Conservation (phyloP, 2,113 vertebrate species). For the Illadopsis cleaveri region DNA sequence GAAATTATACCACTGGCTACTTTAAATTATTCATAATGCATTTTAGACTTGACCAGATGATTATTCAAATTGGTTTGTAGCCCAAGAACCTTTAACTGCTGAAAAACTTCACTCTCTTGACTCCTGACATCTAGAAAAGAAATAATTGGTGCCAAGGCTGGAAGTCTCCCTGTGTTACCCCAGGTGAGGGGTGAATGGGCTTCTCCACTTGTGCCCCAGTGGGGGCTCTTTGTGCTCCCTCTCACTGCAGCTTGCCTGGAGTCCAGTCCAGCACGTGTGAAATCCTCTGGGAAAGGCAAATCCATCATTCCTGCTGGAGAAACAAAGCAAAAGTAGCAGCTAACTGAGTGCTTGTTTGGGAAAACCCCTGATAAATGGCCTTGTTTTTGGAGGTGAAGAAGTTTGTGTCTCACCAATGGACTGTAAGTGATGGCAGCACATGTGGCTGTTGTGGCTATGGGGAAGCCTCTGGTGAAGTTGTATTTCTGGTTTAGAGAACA, state of each 20-base stretch:
- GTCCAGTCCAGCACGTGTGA: not conserved
- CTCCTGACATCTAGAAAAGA: not conserved
- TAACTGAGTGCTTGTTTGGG: not conserved
- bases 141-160: not conserved
- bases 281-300: not conserved
- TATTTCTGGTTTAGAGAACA: not conserved
- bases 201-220: not conserved
- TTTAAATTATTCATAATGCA: not conserved
- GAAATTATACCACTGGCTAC: not conserved
- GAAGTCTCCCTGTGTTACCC: not conserved
- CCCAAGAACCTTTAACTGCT: not conserved
- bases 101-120: not conserved
- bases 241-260: not conserved
- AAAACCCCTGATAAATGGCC: not conserved
- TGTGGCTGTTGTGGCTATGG: not conserved
- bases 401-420: not conserved
- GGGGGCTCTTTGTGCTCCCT: not conserved
- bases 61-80: not conserved
- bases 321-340: not conserved
- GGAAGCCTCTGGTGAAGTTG: not conserved
- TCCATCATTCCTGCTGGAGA: not conserved
- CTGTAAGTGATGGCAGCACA: not conserved
- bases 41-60: not conserved
- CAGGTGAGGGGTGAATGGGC: not conserved
- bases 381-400: not conserved